Base-by-base conservation (phyloP, 2,113 vertebrate genomes). In the Muntiacus reevesi region DNA sequence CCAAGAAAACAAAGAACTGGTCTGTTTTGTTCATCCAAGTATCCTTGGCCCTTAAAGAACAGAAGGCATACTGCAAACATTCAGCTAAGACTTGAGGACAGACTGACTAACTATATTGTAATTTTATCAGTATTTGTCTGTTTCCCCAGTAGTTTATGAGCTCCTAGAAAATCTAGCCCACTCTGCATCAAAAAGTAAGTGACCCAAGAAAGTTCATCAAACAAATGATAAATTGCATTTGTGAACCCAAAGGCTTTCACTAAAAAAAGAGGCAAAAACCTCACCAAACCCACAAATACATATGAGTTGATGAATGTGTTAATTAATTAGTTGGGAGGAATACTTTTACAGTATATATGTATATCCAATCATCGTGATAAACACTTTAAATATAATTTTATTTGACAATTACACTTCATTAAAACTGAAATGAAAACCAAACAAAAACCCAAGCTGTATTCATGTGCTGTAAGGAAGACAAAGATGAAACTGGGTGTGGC, bases 1-100 rank as follows among this genome's bases (percentile, higher is more conserved):
- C 86, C 71, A 93, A 96, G 88, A 60, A 97, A 98, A 95, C 95
- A 96, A 97, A 94, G 92, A 93, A 84, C n/a, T 30, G 17, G 27
- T 7, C 40, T 45, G 5, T 83, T 95, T 91, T 62, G 76, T 94
- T 87, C 36, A 14, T 62, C 55, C 59, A 25, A 33, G 4, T 71
- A 86, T 87, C 84, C 76, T 23, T 25, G 5, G 71, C 64, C 81
- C 45, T 67, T 17, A 8, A 84, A 60, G 23, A 47, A 52, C 57
- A 89, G 4, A 11, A 67, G 87, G 85, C 47, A 84, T 43, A 60
- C 0, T 27, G 16, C 14, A 86, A 85, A 93, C 47, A 91, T 82
- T 93, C 87, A 74, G 27, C 62, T 79, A 86, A 96, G 45, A 52
- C 14, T 54, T 87, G 89, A 15, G 50, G 81, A 95, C 57, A 90